Base-by-base conservation (phyloP, 1,140 invertebrate genomes). In the Aricia agestis region DNA sequence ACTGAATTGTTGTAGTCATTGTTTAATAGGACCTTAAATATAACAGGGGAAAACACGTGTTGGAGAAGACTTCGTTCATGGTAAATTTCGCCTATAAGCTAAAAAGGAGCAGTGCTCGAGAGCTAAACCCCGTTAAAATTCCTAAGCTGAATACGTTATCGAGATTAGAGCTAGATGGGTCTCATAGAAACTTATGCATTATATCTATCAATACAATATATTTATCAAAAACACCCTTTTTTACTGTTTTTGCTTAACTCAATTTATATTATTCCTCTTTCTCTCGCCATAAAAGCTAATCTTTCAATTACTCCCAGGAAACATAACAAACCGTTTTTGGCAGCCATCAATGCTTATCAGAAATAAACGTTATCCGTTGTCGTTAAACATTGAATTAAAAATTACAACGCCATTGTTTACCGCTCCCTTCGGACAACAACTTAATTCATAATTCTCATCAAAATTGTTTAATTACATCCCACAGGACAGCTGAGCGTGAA, bases 391-490 rank as follows among this genome's bases (percentile, higher is more conserved):
- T 42, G 68, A 72, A 72, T 61, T 59, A 71, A 75, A 75, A 75
- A 72, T 70, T 70, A 63, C 70, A 73, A 42, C 36, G 66, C 45
- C 45, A 67, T 71, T 72, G 61, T 71, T 78, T 76, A 78, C 79
- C 67, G 74, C 75, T 76, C 76, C 72, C 73, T 78, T 72, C 42
- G 78, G 78, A 85, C 82, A 83, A 82, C 79, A 82, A 83, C 78
- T 87, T 85, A 87, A 87, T 89, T 87, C 84, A 84, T 84, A 88
- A 85, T 79, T 80, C 76, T 81, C 83, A 80, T 88, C 83, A 88
- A 85, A 86, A 84, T 84, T 82, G 80, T 86, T 87, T 88, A 87
- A 90, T 87, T 89, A 82, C 82, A 78, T 86, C 82, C 83, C 81
- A 70, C 32, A 82, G 83, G 82, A 79, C 76, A 78, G 77, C 80